Evolutionary conservation across 2,113 vertebrate species (phyloP).

Genomic region (Thamnophis sirtalis): DNA sequence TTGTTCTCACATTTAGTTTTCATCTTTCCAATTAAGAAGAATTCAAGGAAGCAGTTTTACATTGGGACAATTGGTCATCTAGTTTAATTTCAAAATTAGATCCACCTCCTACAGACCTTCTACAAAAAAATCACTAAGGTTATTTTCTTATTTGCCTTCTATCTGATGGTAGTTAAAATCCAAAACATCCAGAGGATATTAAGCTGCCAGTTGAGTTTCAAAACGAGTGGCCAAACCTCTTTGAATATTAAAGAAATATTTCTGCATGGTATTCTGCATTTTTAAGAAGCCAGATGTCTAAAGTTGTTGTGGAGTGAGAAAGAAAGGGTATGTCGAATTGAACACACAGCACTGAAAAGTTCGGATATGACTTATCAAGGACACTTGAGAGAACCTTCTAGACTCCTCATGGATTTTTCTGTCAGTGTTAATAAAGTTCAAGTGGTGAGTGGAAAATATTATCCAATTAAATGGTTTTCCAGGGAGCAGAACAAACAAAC

Average conservation of each 20-base stretch:
- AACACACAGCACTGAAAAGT: neutral
- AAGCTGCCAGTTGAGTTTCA: neutral
- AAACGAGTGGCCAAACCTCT: neutral
- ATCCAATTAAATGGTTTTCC: slow-evolving; percentile 29
- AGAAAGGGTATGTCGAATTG: neutral
- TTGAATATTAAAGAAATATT: neutral
- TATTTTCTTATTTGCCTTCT: neutral
- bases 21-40: neutral
- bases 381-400: slow-evolving; percentile 21
- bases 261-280: neutral
- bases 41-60: neutral
- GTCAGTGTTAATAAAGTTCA: slow-evolving; percentile 34
- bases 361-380: neutral
- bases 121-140: neutral
- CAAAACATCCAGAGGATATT: neutral
- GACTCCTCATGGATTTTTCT: slow-evolving; percentile 23
- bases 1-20: neutral
- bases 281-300: neutral
- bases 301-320: neutral
- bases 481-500: slow-evolving; percentile 18
- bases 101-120: neutral
- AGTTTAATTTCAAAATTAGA: neutral
- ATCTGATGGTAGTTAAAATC: neutral
- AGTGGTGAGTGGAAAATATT: slow-evolving; percentile 9
- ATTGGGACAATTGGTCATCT: neutral